Conservation (phyloP, 1,140 invertebrate genomes). For the Lordiphosa collinella region DNA sequence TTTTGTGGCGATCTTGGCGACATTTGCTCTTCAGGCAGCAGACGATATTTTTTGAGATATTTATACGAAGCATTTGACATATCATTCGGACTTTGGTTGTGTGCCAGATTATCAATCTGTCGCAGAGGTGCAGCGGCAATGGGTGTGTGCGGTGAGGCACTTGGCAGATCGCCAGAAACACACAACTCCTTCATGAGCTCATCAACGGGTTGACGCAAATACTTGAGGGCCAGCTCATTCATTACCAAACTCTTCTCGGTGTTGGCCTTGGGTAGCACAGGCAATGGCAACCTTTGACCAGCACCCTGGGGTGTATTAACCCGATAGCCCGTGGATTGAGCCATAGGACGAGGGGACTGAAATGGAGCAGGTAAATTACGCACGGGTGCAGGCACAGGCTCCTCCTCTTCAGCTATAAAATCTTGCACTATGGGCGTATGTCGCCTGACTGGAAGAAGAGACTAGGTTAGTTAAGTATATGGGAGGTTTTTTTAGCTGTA, state of each 20-base stretch:
- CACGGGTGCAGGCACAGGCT: constrained; percentile 10
- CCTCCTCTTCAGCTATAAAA: constrained; percentile 58
- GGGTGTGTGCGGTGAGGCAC: constrained; percentile 1
- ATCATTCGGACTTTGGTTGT: constrained; percentile 51
- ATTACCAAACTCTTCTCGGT: constrained; percentile 71
- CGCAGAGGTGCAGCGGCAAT: constrained; percentile 43
- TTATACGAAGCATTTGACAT: constrained; percentile 77
- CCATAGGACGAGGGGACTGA: constrained; percentile 47
- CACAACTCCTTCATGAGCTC: constrained; percentile 63
- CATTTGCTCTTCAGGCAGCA: constrained; percentile 61
- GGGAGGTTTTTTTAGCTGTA: too few species aligned
- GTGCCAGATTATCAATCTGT: constrained; percentile 51
- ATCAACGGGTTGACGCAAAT: constrained; percentile 64
- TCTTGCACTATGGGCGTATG: constrained; percentile 47
- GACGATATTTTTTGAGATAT: constrained; percentile 70
- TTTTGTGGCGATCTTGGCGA: constrained; percentile 10
- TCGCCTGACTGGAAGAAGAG: constrained; percentile 21
- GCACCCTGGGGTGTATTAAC: constrained; percentile 35
- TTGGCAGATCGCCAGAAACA: constrained; percentile 23
- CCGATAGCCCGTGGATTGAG: constrained; percentile 66
- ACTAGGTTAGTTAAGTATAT: background rate
- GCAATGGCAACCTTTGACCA: constrained; percentile 12
- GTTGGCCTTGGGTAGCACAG: constrained; percentile 31
- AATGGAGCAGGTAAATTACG: constrained; percentile 30
- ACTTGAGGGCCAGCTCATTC: constrained; percentile 73